Base-by-base conservation (phyloP, 30 jellyfish, hydroid and myxozoan genomes). In the Aurelia sp. region DNA sequence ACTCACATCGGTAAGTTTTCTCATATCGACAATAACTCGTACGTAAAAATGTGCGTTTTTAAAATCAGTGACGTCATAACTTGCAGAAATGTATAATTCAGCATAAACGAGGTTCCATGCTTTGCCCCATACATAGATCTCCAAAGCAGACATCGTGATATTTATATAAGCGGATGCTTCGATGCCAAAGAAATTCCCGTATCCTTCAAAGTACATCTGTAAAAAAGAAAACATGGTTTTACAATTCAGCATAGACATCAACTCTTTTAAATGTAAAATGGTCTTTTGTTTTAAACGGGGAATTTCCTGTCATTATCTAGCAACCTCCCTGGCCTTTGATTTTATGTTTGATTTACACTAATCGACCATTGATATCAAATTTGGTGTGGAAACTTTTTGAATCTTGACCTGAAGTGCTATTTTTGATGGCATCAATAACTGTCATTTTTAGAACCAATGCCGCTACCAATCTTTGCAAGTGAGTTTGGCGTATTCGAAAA, bases 121-220 rank as follows among this genome's bases (percentile, higher is more conserved):
- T 63, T 90, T 95, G 2, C 99, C 99, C 91, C 95, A 95, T 38
- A 95, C 61, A 88, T 89, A 84, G 35, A 95, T 90, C 86, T 95
- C 99, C 35, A 85, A 5, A 31, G 85, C 97, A 0, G 70, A 76
- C 96, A 85, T 85, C 11, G 98, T 89, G 40, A 95, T 86, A 78
- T 95, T 95, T 84, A 95, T 53, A 31, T 30, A 95, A 17, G 94
- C 92, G 9, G 72, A 85, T 1, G 97, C 97, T 70, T 95, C 96
- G 47, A 95, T 95, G 84, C 97, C 97, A 60, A 95, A 87, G 72
- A 95, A 64, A 33, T 90, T 90, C 33, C 93, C 97, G 67, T 88
- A 95, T 15, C 99, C 99, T 74, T 95, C 99, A 53, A 90, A 95
- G 76, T 47, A 95, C 88, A 95, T 90, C 99, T 95, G 84, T 17